Conservation (phyloP, 2,113 vertebrate genomes). For the Odontesthes bonariensis region DNA sequence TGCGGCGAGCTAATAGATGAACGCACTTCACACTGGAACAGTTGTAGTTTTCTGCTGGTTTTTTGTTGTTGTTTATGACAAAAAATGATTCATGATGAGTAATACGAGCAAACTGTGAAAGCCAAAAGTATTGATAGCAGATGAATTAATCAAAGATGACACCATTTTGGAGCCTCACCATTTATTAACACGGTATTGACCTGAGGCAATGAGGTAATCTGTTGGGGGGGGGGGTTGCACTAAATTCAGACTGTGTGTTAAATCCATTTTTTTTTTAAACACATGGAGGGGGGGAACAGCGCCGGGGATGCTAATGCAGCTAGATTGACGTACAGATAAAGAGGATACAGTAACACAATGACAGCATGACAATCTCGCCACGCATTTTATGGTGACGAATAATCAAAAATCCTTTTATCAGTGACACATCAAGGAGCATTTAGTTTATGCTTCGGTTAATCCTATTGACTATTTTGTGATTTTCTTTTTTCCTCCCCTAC, state of each 20-base stretch:
- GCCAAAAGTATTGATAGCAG: slow-evolving; percentile 59
- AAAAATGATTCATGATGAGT: slow-evolving; percentile 53
- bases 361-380: slow-evolving; percentile 77
- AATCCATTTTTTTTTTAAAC: slow-evolving; percentile 70
- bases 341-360: slow-evolving; percentile 75
- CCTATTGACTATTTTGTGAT: slow-evolving; percentile 81
- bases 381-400: slow-evolving; percentile 80
- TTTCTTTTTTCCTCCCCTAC: slow-evolving; percentile 69
- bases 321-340: slow-evolving; percentile 83
- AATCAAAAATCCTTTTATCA: slow-evolving; percentile 85
- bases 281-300: slow-evolving; percentile 61
- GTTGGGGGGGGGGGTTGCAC: too few species aligned
- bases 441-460: slow-evolving; percentile 81
- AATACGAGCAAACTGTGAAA: slow-evolving; percentile 53
- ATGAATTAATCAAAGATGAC: slow-evolving; percentile 75
- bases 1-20: background rate
- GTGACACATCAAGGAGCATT: slow-evolving; percentile 83
- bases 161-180: slow-evolving; percentile 67
- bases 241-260: slow-evolving; percentile 76
- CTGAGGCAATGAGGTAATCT: slow-evolving; percentile 76
- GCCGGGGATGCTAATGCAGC: slow-evolving; percentile 63
- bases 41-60: slow-evolving; percentile 12
- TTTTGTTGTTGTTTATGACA: slow-evolving; percentile 32
- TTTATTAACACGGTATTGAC: slow-evolving; percentile 72
- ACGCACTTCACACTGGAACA: slow-evolving; percentile 11